Evolutionary conservation across 2,797 vertebrate species (phyloP), one percentile per base, ranked within the genome.

Genomic region (Centropyge bicolor): DNA sequence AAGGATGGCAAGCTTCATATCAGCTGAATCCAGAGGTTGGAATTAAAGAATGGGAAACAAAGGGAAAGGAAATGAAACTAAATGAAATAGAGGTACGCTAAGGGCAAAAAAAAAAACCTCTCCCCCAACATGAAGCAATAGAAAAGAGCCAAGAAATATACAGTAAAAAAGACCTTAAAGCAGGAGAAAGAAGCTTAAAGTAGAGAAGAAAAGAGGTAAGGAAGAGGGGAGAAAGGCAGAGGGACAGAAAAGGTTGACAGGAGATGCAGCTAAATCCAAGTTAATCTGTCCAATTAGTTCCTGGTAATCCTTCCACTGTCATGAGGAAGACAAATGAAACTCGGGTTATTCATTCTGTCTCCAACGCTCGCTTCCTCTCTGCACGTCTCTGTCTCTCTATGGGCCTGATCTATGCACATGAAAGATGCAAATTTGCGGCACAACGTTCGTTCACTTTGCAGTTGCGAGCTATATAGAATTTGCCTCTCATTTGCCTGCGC

Each of bases 281-380:
- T 89, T 94, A 93, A 93, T 94, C 91, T 92, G 85, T 89, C 89
- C 92, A 93, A 93, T 94, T 94, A 93, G 90, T 92, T 91, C 85
- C 82, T 76, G 73, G 79, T 93, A 93, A 94, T 93, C 91, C 93
- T 70, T 80, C 83, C 76, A 87, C 90, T 92, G 90, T 90, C 90
- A 91, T 60, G 81, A 87, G 90, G 71, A 91, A 84, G 88, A 92
- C 87, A 83, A 89, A 90, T 84, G 86, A 90, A 87, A 89, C 89
- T 67, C 55, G 8, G 20, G 56, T 80, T 76, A 71, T 82, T 87
- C 74, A 76, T 81, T 83, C 79, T 55, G 59, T 76, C 72, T 74
- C 61, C 24, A 45, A 66, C 35, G 62, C 65, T 72, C 74, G 59
- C 62, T 76, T 76, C 83, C 70, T 76, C 74, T 59, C 62, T 55